Evolutionary conservation across 2,113 vertebrate genomes (phyloP).

Genomic region (Malurus cyaneus): DNA sequence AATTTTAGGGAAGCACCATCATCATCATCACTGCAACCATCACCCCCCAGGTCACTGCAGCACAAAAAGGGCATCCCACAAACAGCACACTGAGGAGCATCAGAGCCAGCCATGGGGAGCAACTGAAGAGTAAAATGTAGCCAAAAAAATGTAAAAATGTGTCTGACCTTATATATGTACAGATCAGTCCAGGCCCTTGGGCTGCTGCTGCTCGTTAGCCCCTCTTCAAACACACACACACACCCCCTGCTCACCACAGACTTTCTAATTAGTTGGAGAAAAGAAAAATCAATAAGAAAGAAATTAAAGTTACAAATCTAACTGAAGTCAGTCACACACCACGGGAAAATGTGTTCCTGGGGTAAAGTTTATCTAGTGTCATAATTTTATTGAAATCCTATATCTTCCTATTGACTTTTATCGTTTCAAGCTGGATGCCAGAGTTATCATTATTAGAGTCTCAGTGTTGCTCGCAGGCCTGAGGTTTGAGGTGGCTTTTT

Average conservation of each 20-base stretch:
- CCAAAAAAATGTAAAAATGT: background rate
- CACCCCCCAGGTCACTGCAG: background rate
- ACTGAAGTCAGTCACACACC: conserved; percentile 68
- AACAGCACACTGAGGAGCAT: background rate
- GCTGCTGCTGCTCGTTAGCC: background rate
- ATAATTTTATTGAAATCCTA: conserved; percentile 84
- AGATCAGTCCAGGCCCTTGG: background rate
- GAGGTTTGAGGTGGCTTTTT: background rate
- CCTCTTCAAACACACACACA: background rate
- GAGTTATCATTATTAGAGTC: conserved; percentile 65
- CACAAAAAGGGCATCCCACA: background rate
- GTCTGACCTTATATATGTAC: background rate
- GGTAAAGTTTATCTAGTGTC: conserved; percentile 78
- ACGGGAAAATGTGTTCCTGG: conserved; percentile 73
- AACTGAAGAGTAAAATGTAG: background rate
- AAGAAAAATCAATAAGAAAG: conserved; percentile 76
- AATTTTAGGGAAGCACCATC: background rate
- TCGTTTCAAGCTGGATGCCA: conserved; percentile 63
- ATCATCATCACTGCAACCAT: background rate
- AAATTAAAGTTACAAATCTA: conserved; percentile 84
- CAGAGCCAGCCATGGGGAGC: background rate
- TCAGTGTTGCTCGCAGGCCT: conserved; percentile 35
- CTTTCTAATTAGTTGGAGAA: conserved; percentile 68
- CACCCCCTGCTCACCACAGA: background rate
- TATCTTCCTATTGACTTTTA: conserved; percentile 82